A percentile compares a stretch with the other conserved stretches of the same genome.
Evolutionary conservation across 2,888 invertebrate species (phyloP).

Genomic region (Antheraea assamensis): DNA sequence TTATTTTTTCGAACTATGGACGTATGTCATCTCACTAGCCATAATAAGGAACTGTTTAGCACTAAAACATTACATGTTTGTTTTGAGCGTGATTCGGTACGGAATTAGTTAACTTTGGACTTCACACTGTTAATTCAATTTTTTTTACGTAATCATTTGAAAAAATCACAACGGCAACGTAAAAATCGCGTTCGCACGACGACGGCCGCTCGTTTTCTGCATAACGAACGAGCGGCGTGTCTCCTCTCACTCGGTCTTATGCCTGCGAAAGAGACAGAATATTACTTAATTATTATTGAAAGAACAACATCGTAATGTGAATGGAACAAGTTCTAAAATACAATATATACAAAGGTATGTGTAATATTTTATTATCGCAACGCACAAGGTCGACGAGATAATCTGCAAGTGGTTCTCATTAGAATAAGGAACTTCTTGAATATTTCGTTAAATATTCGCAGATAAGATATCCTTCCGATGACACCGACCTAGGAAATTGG

Average conservation of each 20-base stretch:
- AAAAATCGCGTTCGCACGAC: constrained; percentile 38
- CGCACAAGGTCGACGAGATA: constrained; percentile 21
- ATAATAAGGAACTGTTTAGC: constrained; percentile 60
- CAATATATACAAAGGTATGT: constrained; percentile 16
- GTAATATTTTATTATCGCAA: constrained; percentile 20
- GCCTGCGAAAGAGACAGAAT: constrained; percentile 64
- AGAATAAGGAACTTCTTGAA: constrained; percentile 11
- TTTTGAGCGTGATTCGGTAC: constrained; percentile 43
- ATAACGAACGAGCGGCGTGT: constrained; percentile 29
- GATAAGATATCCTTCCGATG: constrained; percentile 16
- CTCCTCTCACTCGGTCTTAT: constrained; percentile 42
- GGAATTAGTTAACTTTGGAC: constrained; percentile 34
- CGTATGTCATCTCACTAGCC: constrained; percentile 56
- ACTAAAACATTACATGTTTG: constrained; percentile 29
- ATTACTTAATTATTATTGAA: constrained; percentile 40
- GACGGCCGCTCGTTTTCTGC: constrained; percentile 40
- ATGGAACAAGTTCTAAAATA: constrained; percentile 29
- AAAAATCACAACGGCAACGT: constrained; percentile 35
- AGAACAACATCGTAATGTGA: constrained; percentile 42
- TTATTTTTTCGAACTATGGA: constrained; percentile 58
- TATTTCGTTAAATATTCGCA: constrained; percentile 11
- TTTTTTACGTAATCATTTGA: constrained; percentile 23
- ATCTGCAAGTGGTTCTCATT: constrained; percentile 16
- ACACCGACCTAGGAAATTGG: background rate
- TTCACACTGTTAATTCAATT: constrained; percentile 29